Evolutionary conservation across 2,797 vertebrate genomes (phyloP), one percentile per base, ranked within the genome.

Genomic region (Typhlichthys subterraneus): DNA sequence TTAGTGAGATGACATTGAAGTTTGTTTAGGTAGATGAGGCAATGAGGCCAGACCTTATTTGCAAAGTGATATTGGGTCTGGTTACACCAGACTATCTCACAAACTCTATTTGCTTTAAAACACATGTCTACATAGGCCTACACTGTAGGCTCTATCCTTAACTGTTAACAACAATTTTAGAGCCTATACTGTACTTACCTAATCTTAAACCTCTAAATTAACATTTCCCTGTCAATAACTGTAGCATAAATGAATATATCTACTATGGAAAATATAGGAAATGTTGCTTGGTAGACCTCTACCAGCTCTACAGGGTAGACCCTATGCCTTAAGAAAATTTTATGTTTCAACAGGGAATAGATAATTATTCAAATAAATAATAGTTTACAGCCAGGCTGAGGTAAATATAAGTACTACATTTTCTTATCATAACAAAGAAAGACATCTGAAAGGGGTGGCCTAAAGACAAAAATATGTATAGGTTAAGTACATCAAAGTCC

Each of bases 401-500:
- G 82, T 81, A 80, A 83, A 88, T 77, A 78, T 79, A 78, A 79
- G 73, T 71, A 2, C 9, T 19, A 19, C 19, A 2, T 77, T 79
- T 82, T 52, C 79, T 77, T 69, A 88, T 88, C 72, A 75, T 78
- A 76, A 76, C 42, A 72, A 84, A 89, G 87, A 87, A 85, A 79
- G 75, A 78, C 72, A 53, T 76, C 75, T 63, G 74, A 83, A 79
- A 78, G 70, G 67, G 79, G 63, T 63, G 60, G 80, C 86, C 86
- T 75, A 46, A 54, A 86, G 86, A 88, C 81, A 85, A 86, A 86
- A 81, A 72, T 65, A 77, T 76, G 72, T 85, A 80, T 86, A 72
- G 81, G 80, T 84, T 87, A 84, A 85, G 79, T 74, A 85, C 83
- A 88, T 90, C 87, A 89, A 86, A 89, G 82, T 84, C 81, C 56